These are phyloP conservation scores for Galemys pyrenaicus DNA, from an alignment of 2,113 vertebrate species.

Conservation along the genomic window DNA sequence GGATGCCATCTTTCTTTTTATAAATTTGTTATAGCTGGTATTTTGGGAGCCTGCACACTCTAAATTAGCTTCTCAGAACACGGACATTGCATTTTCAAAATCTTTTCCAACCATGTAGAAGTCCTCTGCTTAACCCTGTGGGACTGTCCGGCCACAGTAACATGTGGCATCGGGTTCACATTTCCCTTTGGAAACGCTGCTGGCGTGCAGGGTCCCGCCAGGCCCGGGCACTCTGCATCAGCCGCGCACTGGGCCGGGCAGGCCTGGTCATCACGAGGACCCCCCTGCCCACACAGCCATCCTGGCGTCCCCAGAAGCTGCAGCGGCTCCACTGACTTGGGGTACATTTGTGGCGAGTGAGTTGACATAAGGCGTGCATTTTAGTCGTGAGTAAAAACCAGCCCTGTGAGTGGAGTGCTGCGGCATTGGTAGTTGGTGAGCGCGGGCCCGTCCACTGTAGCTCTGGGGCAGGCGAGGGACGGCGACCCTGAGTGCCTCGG, in stretches of 20 bases:
- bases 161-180: neutral
- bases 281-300: no score
- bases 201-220: neutral
- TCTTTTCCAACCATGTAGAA: neutral
- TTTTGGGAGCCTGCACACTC: neutral
- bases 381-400: neutral
- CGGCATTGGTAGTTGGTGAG: neutral
- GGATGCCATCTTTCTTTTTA: neutral
- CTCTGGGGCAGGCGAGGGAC: neutral
- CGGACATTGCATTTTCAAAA: no score
- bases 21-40: neutral
- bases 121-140: neutral
- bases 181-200: slow-evolving; percentile 21
- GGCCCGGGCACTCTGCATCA: neutral
- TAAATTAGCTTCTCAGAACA: neutral
- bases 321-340: neutral
- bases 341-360: neutral
- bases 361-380: neutral
- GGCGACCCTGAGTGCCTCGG: no score
- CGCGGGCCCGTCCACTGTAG: no score
- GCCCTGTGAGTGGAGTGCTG: neutral
- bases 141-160: neutral
- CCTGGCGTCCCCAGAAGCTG: neutral
- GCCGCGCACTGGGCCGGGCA: no score
- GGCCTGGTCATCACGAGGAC: neutral